phyloP scores from a whole-genome alignment of 1,140 invertebrate species.

The Pseudomyrmex cubaensis region DNA sequence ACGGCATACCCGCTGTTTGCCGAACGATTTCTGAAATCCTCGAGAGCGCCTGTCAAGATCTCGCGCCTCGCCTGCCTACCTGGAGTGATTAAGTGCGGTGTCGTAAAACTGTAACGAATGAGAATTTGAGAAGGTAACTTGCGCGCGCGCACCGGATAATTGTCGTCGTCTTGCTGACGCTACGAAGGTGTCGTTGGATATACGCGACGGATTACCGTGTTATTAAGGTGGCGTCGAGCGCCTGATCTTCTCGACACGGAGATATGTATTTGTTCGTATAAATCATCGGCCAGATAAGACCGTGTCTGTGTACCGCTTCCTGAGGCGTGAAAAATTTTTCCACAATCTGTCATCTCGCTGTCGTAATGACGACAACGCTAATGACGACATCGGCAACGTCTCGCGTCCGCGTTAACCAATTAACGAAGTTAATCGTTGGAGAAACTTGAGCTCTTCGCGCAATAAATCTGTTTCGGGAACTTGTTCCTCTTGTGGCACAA shows the following conservation, averaged over 20 bases:
- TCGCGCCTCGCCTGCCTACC: constrained; percentile 56
- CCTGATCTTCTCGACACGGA: constrained; percentile 75
- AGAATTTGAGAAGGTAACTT: constrained; percentile 56
- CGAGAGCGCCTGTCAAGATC: constrained; percentile 73
- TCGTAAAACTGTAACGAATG: constrained; percentile 77
- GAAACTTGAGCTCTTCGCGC: neutral
- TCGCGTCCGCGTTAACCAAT: constrained; percentile 16
- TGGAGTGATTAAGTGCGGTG: constrained; percentile 80
- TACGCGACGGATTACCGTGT: constrained; percentile 81
- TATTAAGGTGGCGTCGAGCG: constrained; percentile 79
- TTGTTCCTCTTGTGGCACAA: neutral
- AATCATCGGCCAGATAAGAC: constrained; percentile 84
- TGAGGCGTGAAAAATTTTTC: constrained; percentile 76
- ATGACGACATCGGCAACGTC: constrained; percentile 7
- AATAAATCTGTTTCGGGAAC: constrained; percentile 2
- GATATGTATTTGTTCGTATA: constrained; percentile 83
- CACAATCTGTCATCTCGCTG: constrained; percentile 75
- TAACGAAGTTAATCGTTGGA: neutral
- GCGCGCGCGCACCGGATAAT: constrained; percentile 54
- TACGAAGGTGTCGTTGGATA: constrained; percentile 56
- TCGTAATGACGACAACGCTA: constrained; percentile 32
- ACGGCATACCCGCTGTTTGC: constrained; percentile 74
- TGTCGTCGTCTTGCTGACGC: constrained; percentile 53
- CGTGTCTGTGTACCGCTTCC: constrained; percentile 60
- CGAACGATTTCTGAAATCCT: constrained; percentile 81